Conservation (phyloP, 2,797 vertebrate genomes). For the Anguilla obscura region DNA sequence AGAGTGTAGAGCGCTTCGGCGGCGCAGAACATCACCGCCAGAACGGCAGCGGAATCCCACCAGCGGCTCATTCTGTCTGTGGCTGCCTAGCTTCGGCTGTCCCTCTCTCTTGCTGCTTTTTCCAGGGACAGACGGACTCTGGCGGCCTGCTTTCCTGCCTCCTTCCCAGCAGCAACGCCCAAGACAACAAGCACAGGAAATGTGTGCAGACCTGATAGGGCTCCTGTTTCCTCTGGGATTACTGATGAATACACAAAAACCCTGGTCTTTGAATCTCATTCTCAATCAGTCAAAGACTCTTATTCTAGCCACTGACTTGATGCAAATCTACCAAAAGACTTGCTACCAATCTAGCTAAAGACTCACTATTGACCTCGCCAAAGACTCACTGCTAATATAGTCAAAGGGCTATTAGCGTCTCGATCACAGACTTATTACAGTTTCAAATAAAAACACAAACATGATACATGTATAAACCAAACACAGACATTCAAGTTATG, state of each 20-base stretch:
- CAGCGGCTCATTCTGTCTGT: conserved; percentile 1
- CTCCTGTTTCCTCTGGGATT: neutral
- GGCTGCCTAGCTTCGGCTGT: neutral
- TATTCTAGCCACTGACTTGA: neutral
- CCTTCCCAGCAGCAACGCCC: conserved; percentile 16
- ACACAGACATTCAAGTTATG: neutral
- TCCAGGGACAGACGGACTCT: neutral
- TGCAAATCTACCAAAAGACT: neutral
- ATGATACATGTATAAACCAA: neutral
- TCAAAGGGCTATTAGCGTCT: neutral
- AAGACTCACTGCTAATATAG: neutral
- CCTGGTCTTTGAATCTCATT: neutral
- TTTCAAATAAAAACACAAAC: neutral
- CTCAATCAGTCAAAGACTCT: neutral
- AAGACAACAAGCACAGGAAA: conserved; percentile 27
- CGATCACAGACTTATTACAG: neutral
- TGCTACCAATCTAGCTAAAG: neutral
- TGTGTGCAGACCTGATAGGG: conserved; percentile 2
- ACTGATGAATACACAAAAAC: neutral
- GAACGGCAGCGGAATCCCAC: neutral
- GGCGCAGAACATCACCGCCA: neutral
- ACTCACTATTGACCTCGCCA: neutral
- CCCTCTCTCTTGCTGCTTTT: neutral
- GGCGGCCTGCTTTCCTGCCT: neutral
- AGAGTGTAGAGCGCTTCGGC: neutral